Conservation (phyloP, 1,140 invertebrate species). For the Heliconius congener region DNA sequence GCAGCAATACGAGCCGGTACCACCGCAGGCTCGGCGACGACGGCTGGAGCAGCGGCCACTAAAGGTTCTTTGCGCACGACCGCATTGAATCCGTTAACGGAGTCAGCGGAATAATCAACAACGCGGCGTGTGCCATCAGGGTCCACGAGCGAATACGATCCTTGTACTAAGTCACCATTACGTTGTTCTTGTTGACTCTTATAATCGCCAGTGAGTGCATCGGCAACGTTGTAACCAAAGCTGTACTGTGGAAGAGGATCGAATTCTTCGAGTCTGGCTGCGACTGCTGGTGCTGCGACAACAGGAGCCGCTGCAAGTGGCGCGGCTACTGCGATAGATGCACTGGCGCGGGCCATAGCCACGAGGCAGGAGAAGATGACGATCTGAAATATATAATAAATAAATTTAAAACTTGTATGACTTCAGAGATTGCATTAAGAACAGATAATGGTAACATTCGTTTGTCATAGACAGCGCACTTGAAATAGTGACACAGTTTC, state of each 20-base stretch:
- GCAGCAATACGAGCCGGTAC: slow-evolving; percentile 37
- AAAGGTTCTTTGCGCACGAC: slow-evolving; percentile 79
- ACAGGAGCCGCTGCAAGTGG: slow-evolving; percentile 44
- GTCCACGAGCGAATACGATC: slow-evolving; percentile 83
- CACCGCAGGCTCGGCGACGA: slow-evolving; percentile 48
- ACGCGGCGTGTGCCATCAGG: slow-evolving; percentile 82
- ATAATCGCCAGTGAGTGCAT: slow-evolving; percentile 83
- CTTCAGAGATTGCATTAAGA: too few relatives aligned
- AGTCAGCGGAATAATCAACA: slow-evolving; percentile 82
- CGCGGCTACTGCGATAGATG: slow-evolving; percentile 54
- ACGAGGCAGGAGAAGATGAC: slow-evolving; percentile 66
- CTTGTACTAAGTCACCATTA: slow-evolving; percentile 84
- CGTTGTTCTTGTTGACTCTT: slow-evolving; percentile 84
- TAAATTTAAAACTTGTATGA: neutral
- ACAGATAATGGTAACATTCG: slow-evolving; percentile 11
- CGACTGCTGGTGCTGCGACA: slow-evolving; percentile 61
- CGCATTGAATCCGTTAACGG: slow-evolving; percentile 84
- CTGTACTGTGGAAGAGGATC: slow-evolving; percentile 83
- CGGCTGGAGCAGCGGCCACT: slow-evolving; percentile 64
- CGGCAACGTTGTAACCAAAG: slow-evolving; percentile 84
- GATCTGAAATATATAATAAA: slow-evolving; percentile 47
- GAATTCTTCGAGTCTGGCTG: slow-evolving; percentile 81
- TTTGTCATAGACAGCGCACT: slow-evolving; percentile 52
- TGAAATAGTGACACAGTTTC: slow-evolving; percentile 75
- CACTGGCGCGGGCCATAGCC: slow-evolving; percentile 61